Evolutionary conservation across 2,797 vertebrate species (phyloP).

Genomic region (Galaxias olidus): DNA sequence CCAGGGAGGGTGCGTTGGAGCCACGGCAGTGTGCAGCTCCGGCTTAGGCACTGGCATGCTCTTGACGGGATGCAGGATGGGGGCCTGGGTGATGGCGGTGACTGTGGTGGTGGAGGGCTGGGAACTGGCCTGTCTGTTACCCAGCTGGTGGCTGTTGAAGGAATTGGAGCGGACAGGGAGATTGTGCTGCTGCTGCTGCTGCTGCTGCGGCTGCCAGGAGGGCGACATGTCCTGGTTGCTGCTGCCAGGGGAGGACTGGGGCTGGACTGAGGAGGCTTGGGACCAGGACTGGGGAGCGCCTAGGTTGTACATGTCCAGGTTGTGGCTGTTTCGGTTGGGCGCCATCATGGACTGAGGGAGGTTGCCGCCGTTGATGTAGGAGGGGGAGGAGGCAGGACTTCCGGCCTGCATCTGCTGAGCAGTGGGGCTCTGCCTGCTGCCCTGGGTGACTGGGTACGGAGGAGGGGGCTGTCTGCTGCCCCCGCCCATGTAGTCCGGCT

Average conservation of each 20-base stretch:
- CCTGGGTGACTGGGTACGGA: conserved; percentile 84
- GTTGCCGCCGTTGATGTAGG: conserved; percentile 85
- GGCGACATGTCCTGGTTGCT: conserved; percentile 83
- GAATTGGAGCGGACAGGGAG: conserved; percentile 91
- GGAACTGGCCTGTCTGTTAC: conserved; percentile 77
- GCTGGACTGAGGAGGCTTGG: conserved; percentile 74
- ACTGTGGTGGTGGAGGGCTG: conserved; percentile 94
- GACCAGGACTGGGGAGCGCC: conserved; percentile 82
- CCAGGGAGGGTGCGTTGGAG: conserved; percentile 93
- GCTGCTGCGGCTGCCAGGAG: conserved; percentile 75
- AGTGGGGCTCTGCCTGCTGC: conserved; percentile 86
- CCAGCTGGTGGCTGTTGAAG: conserved; percentile 86
- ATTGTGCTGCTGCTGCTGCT: conserved; percentile 65
- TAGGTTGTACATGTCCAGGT: conserved; percentile 88
- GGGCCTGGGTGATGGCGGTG: conserved; percentile 93
- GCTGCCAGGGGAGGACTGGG: conserved; percentile 77
- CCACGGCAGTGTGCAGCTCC: conserved; percentile 92
- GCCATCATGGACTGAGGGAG: conserved; percentile 86
- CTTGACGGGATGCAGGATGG: conserved; percentile 93
- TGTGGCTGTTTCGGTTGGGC: conserved; percentile 91
- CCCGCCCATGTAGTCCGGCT: conserved; percentile 83
- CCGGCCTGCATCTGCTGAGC: conserved; percentile 87
- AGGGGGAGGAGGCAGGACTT: conserved; percentile 80
- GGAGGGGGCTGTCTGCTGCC: conserved; percentile 87
- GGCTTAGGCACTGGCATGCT: conserved; percentile 94